Evolutionary conservation across 2,888 invertebrate genomes (phyloP).

Genomic region (Pseudoips prasinana): DNA sequence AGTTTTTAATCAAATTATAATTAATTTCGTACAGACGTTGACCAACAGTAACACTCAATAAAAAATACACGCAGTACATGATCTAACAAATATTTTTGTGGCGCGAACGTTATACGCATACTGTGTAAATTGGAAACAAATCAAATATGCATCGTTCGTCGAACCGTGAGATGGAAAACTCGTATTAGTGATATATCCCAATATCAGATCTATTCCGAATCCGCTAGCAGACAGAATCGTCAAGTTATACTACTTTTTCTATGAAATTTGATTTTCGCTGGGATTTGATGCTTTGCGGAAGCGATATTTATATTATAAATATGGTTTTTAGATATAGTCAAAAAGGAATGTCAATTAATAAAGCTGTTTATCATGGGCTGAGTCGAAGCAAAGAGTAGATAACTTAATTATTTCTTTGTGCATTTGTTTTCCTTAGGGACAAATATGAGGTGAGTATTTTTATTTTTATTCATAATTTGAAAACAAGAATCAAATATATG

Average conservation of each 20-base stretch:
- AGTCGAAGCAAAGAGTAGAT: no score
- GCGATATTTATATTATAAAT: constrained; percentile 4
- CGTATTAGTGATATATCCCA: constrained; percentile 60
- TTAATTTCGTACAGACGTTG: constrained; percentile 27
- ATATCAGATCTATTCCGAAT: constrained; percentile 53
- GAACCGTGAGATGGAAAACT: constrained; percentile 73
- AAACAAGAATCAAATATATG: no score
- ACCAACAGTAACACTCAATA: constrained; percentile 8
- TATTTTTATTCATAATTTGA: no score
- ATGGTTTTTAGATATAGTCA: no score
- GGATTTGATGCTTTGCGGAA: constrained; percentile 27
- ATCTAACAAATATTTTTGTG: constrained; percentile 54
- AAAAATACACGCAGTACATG: constrained; percentile 35
- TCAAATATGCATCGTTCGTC: constrained; percentile 75
- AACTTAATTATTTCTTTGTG: no score
- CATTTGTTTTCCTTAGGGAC: no score
- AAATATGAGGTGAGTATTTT: no score
- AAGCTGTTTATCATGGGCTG: no score
- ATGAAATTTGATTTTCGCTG: constrained; percentile 40
- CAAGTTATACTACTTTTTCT: constrained; percentile 48
- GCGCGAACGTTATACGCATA: constrained; percentile 44
- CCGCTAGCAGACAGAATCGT: constrained; percentile 48
- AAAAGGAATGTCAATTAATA: no score
- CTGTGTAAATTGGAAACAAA: constrained; percentile 74
- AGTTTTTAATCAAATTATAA: constrained; percentile 35